phyloP scores from a whole-genome alignment of 92 coral and sea anemone genomes.

The Porites rus region DNA sequence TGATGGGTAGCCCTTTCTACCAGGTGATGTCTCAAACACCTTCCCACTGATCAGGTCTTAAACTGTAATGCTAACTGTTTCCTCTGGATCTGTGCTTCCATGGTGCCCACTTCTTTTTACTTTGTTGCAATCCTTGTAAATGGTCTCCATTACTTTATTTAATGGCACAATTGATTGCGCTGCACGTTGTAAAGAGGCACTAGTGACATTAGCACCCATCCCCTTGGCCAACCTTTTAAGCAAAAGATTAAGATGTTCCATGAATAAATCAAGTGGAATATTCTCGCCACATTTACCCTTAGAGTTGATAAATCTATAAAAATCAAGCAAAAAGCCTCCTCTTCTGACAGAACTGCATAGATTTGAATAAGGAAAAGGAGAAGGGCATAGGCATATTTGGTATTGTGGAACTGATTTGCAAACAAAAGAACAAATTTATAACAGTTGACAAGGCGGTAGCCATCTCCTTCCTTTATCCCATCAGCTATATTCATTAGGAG shows the following conservation, averaged over 20 bases:
- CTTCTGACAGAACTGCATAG: constrained; percentile 59
- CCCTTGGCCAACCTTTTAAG: constrained; percentile 50
- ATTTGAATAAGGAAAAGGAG: constrained; percentile 31
- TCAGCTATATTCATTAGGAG: constrained; percentile 47
- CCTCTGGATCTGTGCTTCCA: constrained; percentile 41
- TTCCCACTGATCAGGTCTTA: constrained; percentile 28
- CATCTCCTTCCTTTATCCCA: constrained; percentile 53
- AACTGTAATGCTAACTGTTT: constrained; percentile 27
- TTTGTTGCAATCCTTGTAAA: constrained; percentile 42
- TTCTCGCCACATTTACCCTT: constrained; percentile 43
- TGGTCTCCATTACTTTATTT: constrained; percentile 40
- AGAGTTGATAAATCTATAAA: constrained; percentile 45
- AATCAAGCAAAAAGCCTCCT: constrained; percentile 33
- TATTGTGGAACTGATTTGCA: constrained; percentile 49
- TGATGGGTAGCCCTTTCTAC: constrained; percentile 43
- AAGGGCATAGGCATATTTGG: constrained; percentile 51
- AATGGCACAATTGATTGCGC: constrained; percentile 48
- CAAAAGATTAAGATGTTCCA: constrained; percentile 53
- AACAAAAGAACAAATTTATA: constrained; percentile 53
- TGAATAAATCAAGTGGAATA: constrained; percentile 52
- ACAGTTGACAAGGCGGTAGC: constrained; percentile 43
- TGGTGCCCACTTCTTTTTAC: constrained; percentile 53
- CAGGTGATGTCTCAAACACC: constrained; percentile 25
- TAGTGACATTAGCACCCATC: constrained; percentile 57
- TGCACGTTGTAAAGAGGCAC: constrained; percentile 39